Base-by-base conservation (phyloP, 2,113 vertebrate genomes). In the Steatornis caripensis region DNA sequence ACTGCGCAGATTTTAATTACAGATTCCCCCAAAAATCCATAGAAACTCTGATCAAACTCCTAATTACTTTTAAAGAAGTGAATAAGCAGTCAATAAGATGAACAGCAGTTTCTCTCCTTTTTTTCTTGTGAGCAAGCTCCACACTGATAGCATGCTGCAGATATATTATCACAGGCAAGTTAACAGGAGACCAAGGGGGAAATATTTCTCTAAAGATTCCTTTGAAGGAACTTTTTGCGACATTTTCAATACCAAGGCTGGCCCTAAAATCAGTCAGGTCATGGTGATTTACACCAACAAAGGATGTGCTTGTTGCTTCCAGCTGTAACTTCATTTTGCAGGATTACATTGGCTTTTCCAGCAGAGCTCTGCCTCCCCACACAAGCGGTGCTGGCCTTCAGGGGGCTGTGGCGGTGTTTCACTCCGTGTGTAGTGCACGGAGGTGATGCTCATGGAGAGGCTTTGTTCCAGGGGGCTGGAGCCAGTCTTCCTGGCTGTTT, bases 1-100 rank as follows among this genome's bases (percentile, higher is more conserved):
- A 96, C 83, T 89, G 95, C 57, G 64, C 85, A 97, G 97, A 98
- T 98, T 97, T 98, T 97, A 98, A 98, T 98, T 98, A 98, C 97
- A 97, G 97, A 98, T 98, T 97, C 96, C 51, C 57, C 22, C 12
- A 86, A 96, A 97, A 97, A 98, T 98, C 97, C 94, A 98, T 97
- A 95, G 93, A 95, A 97, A 91, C 95, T 92, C 95, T 97, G 97
- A 98, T 98, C 97, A 98, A 97, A 96, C 81, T 91, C 91, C 95
- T 96, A 98, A 98, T 97, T 95, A 96, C 97, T 97, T 97, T 96
- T 93, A 97, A 96, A 97, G 96, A 94, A 96, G 93, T 93, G 94
- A 97, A 95, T 95, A 97, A 97, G 88, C 61, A 53, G 96, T 97
- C 97, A 96, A 96, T 97, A 95, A 90, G 94, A 97, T 87, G 90